Conservation (phyloP, 2,113 vertebrate species). For the Myiagra hebetior region DNA sequence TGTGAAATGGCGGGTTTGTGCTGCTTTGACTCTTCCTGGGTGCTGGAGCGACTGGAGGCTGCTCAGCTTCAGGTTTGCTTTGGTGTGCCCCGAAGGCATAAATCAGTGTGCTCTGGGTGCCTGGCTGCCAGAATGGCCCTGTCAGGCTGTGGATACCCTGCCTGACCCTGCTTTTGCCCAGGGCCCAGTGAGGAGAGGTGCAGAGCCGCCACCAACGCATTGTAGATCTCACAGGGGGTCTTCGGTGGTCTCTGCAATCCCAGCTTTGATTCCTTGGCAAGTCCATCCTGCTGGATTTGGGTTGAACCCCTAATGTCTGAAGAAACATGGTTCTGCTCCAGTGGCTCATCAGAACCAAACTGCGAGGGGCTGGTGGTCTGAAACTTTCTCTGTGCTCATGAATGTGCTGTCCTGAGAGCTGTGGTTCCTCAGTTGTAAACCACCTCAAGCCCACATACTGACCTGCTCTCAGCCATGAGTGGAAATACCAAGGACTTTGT, state of each 20-base stretch:
- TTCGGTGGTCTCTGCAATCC: neutral
- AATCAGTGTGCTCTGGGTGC: neutral
- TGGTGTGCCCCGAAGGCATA: neutral
- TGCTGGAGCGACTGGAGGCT: neutral
- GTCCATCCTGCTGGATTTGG: neutral
- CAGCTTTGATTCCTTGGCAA: neutral
- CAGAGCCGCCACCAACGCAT: neutral
- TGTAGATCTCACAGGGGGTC: neutral
- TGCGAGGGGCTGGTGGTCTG: neutral
- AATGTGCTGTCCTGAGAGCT: neutral
- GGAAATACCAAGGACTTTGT: neutral
- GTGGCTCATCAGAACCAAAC: neutral
- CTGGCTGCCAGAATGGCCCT: neutral
- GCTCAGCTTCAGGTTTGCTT: neutral
- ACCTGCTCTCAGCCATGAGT: neutral
- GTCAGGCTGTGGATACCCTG: neutral
- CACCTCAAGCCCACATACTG: neutral
- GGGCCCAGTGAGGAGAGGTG: too few relatives aligned
- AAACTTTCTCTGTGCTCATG: neutral
- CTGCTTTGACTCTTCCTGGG: neutral
- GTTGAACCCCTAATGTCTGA: neutral
- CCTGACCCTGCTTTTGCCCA: accelerated
- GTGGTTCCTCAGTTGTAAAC: neutral
- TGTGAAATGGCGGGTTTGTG: neutral
- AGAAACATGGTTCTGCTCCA: neutral